These are phyloP conservation scores for Conus canariensis DNA, from an alignment of 2,888 invertebrate genomes.

Conservation along the genomic window DNA sequence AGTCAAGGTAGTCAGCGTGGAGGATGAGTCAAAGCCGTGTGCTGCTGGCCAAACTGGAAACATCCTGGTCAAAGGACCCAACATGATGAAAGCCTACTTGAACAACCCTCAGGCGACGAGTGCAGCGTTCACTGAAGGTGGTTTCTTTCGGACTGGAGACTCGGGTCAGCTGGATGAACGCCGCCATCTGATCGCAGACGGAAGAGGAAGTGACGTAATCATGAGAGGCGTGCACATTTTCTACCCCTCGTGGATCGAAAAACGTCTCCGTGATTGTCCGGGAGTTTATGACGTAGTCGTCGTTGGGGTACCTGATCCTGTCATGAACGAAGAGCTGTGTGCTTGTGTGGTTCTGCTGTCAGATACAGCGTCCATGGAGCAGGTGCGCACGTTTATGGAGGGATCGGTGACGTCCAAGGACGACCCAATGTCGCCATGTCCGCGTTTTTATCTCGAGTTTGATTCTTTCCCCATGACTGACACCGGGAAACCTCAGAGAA, in stretches of 20 bases:
- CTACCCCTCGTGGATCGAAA: slow-evolving; percentile 43
- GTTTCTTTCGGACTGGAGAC: slow-evolving; percentile 36
- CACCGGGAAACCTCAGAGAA: slow-evolving; percentile 1
- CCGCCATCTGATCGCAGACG: slow-evolving; percentile 26
- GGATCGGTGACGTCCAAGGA: background rate
- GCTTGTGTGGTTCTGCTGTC: slow-evolving; percentile 33
- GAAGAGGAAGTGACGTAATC: slow-evolving; percentile 35
- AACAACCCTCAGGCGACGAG: slow-evolving; percentile 29
- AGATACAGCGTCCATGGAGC: slow-evolving; percentile 7
- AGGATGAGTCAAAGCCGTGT: background rate
- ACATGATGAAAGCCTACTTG: background rate
- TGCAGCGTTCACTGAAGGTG: slow-evolving; percentile 31
- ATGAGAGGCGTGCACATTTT: slow-evolving; percentile 37
- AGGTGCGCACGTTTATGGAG: slow-evolving; percentile 22
- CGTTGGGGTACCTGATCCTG: slow-evolving; percentile 38
- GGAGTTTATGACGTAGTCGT: slow-evolving; percentile 34
- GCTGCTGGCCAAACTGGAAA: background rate
- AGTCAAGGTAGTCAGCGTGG: slow-evolving; percentile 29
- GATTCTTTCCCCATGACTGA: slow-evolving; percentile 15
- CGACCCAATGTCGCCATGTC: slow-evolving; percentile 8
- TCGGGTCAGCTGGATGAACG: slow-evolving; percentile 2
- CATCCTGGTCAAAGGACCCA: slow-evolving; percentile 28
- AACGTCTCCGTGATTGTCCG: slow-evolving; percentile 30
- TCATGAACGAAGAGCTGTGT: slow-evolving; percentile 36
- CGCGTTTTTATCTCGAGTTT: slow-evolving; percentile 15